These are phyloP conservation scores for Nebria salina DNA, from an alignment of 2,888 invertebrate species.

Conservation along the genomic window DNA sequence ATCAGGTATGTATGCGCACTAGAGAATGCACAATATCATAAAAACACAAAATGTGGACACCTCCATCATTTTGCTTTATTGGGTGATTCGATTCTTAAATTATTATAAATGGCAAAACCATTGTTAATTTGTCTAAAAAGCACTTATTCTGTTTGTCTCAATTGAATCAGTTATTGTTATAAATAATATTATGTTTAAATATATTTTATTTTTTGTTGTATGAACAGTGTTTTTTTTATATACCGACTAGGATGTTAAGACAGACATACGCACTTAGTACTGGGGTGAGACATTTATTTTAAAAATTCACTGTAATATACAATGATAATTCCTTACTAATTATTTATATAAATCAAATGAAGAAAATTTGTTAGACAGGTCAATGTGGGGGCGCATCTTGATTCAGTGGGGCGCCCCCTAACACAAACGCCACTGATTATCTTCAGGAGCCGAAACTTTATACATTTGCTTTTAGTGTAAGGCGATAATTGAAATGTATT, in stretches of 20 bases:
- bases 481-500: conserved; percentile 39
- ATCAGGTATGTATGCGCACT: conserved; percentile 52
- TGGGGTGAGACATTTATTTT: too few relatives aligned
- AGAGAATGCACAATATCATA: conserved; percentile 31
- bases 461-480: conserved; percentile 18
- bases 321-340: neutral
- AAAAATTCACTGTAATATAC: neutral
- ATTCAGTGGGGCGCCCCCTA: too few relatives aligned
- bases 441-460: too few relatives aligned
- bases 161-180: conserved; percentile 38
- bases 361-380: too few relatives aligned
- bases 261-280: too few relatives aligned
- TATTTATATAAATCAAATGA: too few relatives aligned
- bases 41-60: neutral
- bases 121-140: neutral
- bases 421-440: too few relatives aligned
- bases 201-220: conserved; percentile 46
- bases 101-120: neutral
- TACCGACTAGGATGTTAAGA: neutral
- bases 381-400: too few relatives aligned
- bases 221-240: conserved; percentile 41
- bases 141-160: conserved; percentile 44
- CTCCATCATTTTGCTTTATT: neutral
- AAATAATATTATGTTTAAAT: conserved; percentile 38
- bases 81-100: neutral